Percentiles rank a stretch among this genome's conserved stretches.
Evolutionary conservation across 2,797 vertebrate species (phyloP).

Genomic region (Siniperca obscura): DNA sequence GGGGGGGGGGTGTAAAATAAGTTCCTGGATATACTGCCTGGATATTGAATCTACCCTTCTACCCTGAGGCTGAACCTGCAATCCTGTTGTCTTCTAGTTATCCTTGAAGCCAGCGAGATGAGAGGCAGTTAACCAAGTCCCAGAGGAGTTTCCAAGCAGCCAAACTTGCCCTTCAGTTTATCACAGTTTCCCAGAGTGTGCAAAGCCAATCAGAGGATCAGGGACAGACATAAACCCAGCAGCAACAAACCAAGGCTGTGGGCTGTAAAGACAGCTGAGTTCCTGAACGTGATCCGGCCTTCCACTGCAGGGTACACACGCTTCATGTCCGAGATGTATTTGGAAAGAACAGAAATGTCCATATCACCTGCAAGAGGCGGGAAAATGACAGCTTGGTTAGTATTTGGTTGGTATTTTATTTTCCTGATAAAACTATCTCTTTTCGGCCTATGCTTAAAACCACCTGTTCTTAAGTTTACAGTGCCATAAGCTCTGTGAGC

Average conservation of each 20-base stretch:
- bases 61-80: constrained; percentile 1
- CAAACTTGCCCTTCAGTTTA: constrained; percentile 10
- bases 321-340: constrained; percentile 88
- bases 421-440: not conserved
- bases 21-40: not conserved
- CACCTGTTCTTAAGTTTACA: not conserved
- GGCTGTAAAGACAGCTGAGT: constrained; percentile 36
- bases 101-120: constrained; percentile 3
- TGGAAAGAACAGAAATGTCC: constrained; percentile 86
- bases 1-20: no score
- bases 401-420: not conserved
- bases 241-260: constrained; percentile 55
- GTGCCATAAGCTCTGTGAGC: not conserved
- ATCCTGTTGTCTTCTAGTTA: constrained; percentile 18
- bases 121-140: constrained; percentile 29
- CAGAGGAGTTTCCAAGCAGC: not conserved
- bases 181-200: constrained; percentile 11
- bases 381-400: not conserved
- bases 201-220: constrained; percentile 46
- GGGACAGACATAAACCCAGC: constrained; percentile 51
- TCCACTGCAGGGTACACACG: constrained; percentile 88
- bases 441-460: not conserved
- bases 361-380: constrained; percentile 83
- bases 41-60: not conserved
- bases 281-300: constrained; percentile 89